Conservation (phyloP, 2,113 vertebrate species). For the Sporophila hypoxantha region DNA sequence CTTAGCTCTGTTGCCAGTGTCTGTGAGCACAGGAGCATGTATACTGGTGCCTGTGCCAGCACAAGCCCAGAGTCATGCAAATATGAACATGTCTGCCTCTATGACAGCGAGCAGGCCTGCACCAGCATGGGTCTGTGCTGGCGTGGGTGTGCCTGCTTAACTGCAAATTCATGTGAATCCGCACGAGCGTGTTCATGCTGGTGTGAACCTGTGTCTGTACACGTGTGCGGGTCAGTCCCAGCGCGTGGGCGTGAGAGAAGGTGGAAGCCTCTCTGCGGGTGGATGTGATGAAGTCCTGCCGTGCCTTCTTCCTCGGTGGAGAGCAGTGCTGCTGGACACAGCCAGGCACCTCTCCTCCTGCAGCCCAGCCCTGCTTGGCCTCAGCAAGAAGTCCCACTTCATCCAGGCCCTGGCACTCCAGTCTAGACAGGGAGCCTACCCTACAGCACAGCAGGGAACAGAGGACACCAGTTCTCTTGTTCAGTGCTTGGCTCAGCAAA, state of each 20-base stretch:
- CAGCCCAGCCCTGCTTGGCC: background rate
- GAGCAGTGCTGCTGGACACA: background rate
- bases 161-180: background rate
- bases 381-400: fast-evolving
- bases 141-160: background rate
- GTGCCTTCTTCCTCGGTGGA: fast-evolving
- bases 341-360: background rate
- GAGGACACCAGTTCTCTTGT: background rate
- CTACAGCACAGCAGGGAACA: background rate
- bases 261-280: background rate
- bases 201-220: background rate
- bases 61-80: background rate
- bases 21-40: background rate
- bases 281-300: background rate
- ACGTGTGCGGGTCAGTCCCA: background rate
- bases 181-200: background rate
- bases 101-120: background rate
- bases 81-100: background rate
- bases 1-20: background rate
- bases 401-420: background rate
- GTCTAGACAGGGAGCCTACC: background rate
- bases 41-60: background rate
- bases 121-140: background rate
- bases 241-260: background rate
- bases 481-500: background rate